Base-by-base conservation (phyloP, 2,113 vertebrate genomes). In the Petroica traversi region DNA sequence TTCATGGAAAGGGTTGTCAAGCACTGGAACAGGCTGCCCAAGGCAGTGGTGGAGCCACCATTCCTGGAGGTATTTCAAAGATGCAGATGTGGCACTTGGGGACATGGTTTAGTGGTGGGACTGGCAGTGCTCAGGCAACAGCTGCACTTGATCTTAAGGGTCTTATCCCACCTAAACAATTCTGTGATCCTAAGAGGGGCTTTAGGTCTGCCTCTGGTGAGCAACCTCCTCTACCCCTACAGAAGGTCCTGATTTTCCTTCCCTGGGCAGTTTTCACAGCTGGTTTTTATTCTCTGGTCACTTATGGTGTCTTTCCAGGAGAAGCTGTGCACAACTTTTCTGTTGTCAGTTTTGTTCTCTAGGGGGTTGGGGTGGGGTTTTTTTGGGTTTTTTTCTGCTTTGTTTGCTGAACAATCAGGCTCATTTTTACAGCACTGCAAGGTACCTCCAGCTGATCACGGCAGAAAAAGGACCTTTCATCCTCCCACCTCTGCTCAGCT, bases 311-410 rank as follows among this genome's bases (percentile, higher is more conserved):
- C 34, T 79, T 91, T 67, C 71, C 71, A 75, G 33, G 17, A 73
- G 55, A 38, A 67, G 28, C 0, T 19, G 29, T 2, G 33, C 9
- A 4, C 4, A 26, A 11, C 45, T 72, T 61, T 77, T 48, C 33
- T 34, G 14, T 2, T 62, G 23, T 23, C 46, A 62, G 71, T 54
- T 33, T 75, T 40, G 23, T 54, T 77, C 58, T 54, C 9, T 40
- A 13, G 10, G 14, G 34, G 26, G 6, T 26, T 34, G 31, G 8
- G 6, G 6, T 59, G 9, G 9, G 3, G 17, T 0, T 15, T 31
- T 61, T 45, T 16, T n/a, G n/a, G 22, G 14, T 0, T 1, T 24
- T 31, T 45, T 68, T 62, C 64, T 48, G 7, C 15, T 64, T 38
- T 38, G 11, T 64, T 71, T 34, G 8, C 40, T 57, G 59, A 85